phyloP scores from a whole-genome alignment of 2,888 invertebrate genomes.

The Poecilus cupreus region DNA sequence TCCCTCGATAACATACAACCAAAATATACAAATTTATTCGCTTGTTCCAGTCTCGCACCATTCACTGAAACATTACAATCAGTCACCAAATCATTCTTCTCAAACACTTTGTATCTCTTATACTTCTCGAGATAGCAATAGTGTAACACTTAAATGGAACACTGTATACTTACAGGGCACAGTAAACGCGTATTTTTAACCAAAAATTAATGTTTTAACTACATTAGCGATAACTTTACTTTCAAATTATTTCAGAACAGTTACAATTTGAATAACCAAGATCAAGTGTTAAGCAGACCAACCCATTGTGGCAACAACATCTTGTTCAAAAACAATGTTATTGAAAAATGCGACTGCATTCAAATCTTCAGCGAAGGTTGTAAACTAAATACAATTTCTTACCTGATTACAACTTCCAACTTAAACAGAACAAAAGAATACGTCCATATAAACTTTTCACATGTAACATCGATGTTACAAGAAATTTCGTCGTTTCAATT shows the following conservation, averaged over 20 bases:
- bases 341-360: slow-evolving; percentile 67
- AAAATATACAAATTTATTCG: too few species aligned
- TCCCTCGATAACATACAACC: too few species aligned
- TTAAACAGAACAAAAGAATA: slow-evolving; percentile 63
- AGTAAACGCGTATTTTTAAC: too few species aligned
- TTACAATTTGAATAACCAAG: slow-evolving; percentile 69
- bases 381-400: slow-evolving; percentile 62
- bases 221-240: too few species aligned
- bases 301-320: slow-evolving; percentile 65
- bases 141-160: too few species aligned
- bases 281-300: slow-evolving; percentile 68
- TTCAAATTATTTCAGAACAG: slow-evolving; percentile 63
- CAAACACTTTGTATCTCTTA: too few species aligned
- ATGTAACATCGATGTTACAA: slow-evolving; percentile 67
- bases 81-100: too few species aligned
- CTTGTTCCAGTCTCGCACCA: too few species aligned
- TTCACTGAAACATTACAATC: too few species aligned
- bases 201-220: too few species aligned
- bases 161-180: too few species aligned
- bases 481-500: slow-evolving; percentile 66
- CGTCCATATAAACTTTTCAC: slow-evolving; percentile 69
- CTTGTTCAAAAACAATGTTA: slow-evolving; percentile 37
- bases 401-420: slow-evolving; percentile 67
- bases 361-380: slow-evolving; percentile 65
- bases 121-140: too few species aligned